Evolutionary conservation across 2,888 invertebrate genomes (phyloP), one percentile per base, ranked within the genome.

Genomic region (Eledona agricola): DNA sequence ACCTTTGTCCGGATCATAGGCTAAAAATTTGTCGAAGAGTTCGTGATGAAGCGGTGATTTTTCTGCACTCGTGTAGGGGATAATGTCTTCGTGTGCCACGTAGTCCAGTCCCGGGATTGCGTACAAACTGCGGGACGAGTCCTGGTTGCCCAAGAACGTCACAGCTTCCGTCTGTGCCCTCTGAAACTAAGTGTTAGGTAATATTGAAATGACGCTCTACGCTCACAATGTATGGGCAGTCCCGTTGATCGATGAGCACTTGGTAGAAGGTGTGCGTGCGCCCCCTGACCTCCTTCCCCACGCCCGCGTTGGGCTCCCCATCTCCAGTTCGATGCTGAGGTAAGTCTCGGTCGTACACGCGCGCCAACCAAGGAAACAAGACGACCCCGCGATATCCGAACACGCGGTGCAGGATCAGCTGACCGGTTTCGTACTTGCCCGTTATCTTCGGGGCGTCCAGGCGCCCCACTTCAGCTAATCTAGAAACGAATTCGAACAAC

Each of bases 351-450:
- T 98, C 97, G 71, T 95, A 97, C 1, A 97, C 94, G 71, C 93
- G 83, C 4, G 97, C 97, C 55, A 93, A 79, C 96, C 98, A 98
- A 1, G 98, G 96, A 74, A 98, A 98, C 37, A 99, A 80, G 50
- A 98, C 88, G 6, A 99, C 95, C 2, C 98, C 98, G 64, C 98
- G 83, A 75, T 99, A 99, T 7, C 97, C 97, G 77, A 99, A 99
- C 9, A 98, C 90, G 69, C 93, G 86, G 74, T 99, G 99, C 40
- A 99, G 80, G 76, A 99, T 96, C 55, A 97, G 79, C 78, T 96
- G 96, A 4, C 97, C 97, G 2, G 96, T 95, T 69, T 94, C 93
- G 80, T 97, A 97, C 79, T 94, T 93, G 26, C 93, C 93, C 59
- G 89, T 83, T 46, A 87, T 75, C 80, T 93, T 95, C 20, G 93